Percentiles rank a stretch among this genome's conserved stretches.
phyloP scores from a whole-genome alignment of 2,888 invertebrate species.

The Sinhomidia bicolor region DNA sequence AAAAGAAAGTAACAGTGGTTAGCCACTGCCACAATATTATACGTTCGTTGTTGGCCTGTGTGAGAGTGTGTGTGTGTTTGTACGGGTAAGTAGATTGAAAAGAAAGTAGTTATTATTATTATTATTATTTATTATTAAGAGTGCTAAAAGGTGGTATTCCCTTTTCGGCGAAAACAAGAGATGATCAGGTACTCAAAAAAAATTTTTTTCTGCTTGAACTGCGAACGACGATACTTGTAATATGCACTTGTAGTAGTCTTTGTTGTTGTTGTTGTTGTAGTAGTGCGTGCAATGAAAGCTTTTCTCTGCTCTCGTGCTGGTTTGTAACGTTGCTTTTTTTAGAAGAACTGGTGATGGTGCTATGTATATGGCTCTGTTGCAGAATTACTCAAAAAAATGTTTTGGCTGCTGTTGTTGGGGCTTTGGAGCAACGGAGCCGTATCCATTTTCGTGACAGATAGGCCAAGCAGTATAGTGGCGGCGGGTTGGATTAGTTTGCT shows the following conservation, averaged over 20 bases:
- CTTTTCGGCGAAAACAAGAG: constrained; percentile 7
- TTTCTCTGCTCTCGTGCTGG: background rate
- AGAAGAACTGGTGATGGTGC: background rate
- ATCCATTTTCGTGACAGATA: constrained; percentile 27
- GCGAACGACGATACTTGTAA: background rate
- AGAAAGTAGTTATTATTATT: no score
- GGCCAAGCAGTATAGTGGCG: background rate
- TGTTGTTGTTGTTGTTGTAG: no score
- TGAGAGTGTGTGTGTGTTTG: background rate
- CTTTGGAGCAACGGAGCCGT: background rate
- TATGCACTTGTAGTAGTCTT: background rate
- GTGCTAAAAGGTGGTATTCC: background rate
- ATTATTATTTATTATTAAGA: no score
- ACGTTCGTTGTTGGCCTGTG: no score
- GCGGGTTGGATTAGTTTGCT: background rate
- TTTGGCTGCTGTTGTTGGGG: constrained; percentile 13
- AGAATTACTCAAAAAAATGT: background rate
- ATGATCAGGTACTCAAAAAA: constrained; percentile 28
- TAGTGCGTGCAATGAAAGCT: background rate
- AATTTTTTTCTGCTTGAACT: background rate
- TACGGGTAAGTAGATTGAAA: no score
- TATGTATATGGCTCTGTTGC: background rate
- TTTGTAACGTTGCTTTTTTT: background rate
- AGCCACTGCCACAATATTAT: no score
- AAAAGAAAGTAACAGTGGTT: no score